Base-by-base conservation (phyloP, 2,888 invertebrate species). In the Brachyopa scutellaris region DNA sequence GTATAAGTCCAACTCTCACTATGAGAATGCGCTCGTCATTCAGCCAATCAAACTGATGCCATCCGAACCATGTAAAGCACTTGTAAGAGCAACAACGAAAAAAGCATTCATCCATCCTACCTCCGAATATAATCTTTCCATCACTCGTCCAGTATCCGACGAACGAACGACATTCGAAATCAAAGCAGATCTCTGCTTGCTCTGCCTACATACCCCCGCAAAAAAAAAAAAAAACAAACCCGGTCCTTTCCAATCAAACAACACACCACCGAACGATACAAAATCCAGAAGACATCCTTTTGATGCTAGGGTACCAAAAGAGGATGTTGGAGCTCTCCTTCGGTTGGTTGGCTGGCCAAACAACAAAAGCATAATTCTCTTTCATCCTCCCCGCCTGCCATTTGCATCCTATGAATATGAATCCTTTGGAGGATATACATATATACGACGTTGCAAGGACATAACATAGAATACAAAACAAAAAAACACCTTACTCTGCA, bases 381-480 rank as follows among this genome's bases (percentile, higher is more conserved):
- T 59, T 36, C 64, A 42, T 33, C 66, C 59, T 55, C 42, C 26
- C 15, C 45, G 29, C 15, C 7, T 38, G 55, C 53, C 47, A 61
- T 82, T 82, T 82, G 76, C 76, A 82, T 82, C 66, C 70, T 53
- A 76, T 76, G 70, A 82, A 82, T 82, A 76, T 77, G 82, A 76
- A 72, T 82, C 77, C 82, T 80, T 80, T 57, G 40, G 62, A 70
- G 76, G 69, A 62, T 62, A 70, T 62, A 69, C 53, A 69, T 62
- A 62, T 62, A 70, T 62, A 69, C 53, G 61, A 79, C 49, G 40
- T 23, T 70, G 61, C 36, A 53, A 61, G 40, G 57, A 72, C 62
- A 69, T n/a, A 36, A n/a, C 31, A 49, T n/a, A n/a, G n/a, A n/a
- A n/a, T n/a, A 23, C 21, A 9, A 57, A 38, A 38, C 17, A 76